Base-by-base conservation (phyloP, 2,888 invertebrate species). In the Dilophus febrilis region DNA sequence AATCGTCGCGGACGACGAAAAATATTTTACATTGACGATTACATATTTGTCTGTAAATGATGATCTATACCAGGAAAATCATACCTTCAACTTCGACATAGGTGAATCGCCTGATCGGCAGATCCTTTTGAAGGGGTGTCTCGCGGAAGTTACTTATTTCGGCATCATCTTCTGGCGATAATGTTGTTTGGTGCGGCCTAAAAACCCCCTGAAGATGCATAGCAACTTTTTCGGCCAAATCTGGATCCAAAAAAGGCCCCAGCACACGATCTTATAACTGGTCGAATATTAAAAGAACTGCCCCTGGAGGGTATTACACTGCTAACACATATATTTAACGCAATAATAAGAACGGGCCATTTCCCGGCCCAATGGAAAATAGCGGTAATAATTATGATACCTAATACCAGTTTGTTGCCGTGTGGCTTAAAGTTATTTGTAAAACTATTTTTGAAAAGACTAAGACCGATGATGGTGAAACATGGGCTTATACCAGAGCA, bases 321-420 rank as follows among this genome's bases (percentile, higher is more conserved):
- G 3, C 4, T 33, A 5, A 33, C 32, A 14, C 4, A 11, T 4
- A n/a, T 33, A 14, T 14, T 17, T 13, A 33, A 33, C 14, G 10
- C 32, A 6, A 33, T 33, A 6, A 10, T 33, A 33, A 33, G 32
- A 16, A 33, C 32, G 4, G 16, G 16, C 3, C 13, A 18, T 29
- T 40, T 34, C 12, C 40, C 35, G 8, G 12, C n/a, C n/a, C 16
- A 19, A 27, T 40, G 35, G 22, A 40, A 40, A 35, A 28, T 36
- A 30, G 28, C 35, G 3, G 7, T 36, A 30, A 31, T 35, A 7
- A 40, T 35, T 4, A 31, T 40, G 30, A 36, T 40, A n/a, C 36
- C 19, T 10, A 40, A 36, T 18, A 35, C 17, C 10, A 30, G 19
- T 2, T 11, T 37, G 4, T 11, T 37, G 13, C 37, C 37, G 7